phyloP scores from a whole-genome alignment of 2,888 invertebrate species.

The Yponomeuta cagnagella region DNA sequence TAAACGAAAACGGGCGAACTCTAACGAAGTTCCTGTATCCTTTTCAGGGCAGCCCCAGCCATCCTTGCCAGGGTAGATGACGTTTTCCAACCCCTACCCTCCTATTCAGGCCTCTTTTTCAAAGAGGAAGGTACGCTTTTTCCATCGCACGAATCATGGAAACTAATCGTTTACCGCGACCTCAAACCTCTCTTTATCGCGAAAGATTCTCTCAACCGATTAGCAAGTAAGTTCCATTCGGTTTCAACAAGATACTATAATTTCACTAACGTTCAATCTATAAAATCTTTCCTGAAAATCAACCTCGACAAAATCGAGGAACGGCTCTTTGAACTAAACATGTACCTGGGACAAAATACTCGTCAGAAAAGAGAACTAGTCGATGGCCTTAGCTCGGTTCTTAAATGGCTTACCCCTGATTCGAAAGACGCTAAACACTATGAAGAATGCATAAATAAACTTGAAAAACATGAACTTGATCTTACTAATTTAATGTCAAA shows the following conservation, averaged over 20 bases:
- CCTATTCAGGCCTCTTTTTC: too few relatives aligned
- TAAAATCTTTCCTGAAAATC: not conserved
- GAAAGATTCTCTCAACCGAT: too few relatives aligned
- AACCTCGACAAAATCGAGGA: not conserved
- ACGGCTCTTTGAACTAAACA: not conserved
- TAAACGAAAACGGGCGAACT: too few relatives aligned
- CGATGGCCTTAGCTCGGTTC: constrained; percentile 25
- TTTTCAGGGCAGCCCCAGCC: too few relatives aligned
- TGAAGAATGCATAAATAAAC: constrained; percentile 26
- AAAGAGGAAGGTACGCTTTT: too few relatives aligned
- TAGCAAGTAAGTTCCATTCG: too few relatives aligned
- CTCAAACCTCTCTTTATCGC: too few relatives aligned
- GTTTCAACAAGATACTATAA: not conserved
- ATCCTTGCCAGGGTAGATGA: too few relatives aligned
- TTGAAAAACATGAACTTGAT: constrained; percentile 27
- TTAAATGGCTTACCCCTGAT: constrained; percentile 32
- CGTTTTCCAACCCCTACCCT: too few relatives aligned
- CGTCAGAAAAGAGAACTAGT: constrained; percentile 27
- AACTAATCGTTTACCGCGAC: too few relatives aligned
- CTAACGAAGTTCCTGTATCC: too few relatives aligned
- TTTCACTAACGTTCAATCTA: not conserved
- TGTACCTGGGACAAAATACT: not conserved
- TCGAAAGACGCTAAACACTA: constrained; percentile 29
- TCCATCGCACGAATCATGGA: too few relatives aligned
- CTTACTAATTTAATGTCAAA: constrained; percentile 22